Conservation (phyloP, 2,113 vertebrate genomes). For the Melanerpes aurifrons region DNA sequence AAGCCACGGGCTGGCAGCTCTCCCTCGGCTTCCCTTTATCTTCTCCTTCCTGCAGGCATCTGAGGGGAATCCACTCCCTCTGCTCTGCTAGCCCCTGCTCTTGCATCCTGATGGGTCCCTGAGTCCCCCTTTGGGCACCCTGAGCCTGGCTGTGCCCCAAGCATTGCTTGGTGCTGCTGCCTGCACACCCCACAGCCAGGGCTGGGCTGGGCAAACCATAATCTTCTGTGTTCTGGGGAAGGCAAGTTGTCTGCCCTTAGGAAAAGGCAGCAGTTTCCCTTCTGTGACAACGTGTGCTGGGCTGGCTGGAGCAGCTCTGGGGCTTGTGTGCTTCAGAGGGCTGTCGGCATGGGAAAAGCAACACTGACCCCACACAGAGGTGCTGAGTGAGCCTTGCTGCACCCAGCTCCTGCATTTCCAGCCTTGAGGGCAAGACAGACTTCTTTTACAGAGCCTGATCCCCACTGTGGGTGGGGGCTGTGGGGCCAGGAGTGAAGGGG, state of each 20-base stretch:
- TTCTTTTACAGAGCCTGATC: background rate
- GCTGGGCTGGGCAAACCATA: background rate
- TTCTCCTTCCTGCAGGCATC: background rate
- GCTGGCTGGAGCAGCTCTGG: background rate
- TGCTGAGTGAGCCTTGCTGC: background rate
- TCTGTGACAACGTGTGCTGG: rapidly evolving
- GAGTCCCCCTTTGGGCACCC: background rate
- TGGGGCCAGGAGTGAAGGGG: rapidly evolving
- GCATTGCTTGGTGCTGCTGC: background rate
- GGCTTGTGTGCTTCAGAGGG: background rate
- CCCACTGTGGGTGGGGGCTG: background rate
- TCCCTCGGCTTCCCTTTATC: background rate
- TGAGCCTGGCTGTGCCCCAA: background rate
- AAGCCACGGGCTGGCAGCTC: background rate
- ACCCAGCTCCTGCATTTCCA: rapidly evolving
- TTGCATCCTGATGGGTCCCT: rapidly evolving
- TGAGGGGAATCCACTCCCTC: background rate
- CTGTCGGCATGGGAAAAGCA: background rate
- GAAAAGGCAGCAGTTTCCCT: background rate
- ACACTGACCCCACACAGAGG: rapidly evolving
- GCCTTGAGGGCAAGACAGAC: background rate
- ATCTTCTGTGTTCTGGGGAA: background rate
- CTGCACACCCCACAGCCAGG: background rate
- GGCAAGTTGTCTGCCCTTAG: background rate
- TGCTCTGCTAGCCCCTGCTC: background rate